Evolutionary conservation across 1,140 invertebrate genomes (phyloP).

Genomic region (Pemphigus obesinymphae): DNA sequence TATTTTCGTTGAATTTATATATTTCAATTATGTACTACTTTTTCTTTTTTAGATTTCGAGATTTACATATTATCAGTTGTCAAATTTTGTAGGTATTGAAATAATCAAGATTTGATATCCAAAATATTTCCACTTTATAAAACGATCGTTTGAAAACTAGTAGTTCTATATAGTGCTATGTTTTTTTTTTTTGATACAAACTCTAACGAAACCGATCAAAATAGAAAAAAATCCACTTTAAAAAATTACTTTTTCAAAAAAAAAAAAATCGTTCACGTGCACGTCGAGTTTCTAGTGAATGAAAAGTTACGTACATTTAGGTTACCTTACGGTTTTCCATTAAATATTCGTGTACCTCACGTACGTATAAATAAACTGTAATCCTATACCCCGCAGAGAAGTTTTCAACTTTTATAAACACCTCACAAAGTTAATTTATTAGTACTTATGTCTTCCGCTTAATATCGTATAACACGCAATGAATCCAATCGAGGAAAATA

Average conservation of each 20-base stretch:
- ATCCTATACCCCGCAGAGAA: not conserved
- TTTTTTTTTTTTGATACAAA: not conserved
- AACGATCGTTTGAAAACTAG: no score
- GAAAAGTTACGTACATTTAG: not conserved
- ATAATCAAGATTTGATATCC: no score
- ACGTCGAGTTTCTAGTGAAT: not conserved
- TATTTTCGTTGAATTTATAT: no score
- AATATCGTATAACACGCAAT: not conserved
- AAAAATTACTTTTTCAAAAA: not conserved
- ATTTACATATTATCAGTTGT: no score
- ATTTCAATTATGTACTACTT: no score
- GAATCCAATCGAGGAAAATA: not conserved
- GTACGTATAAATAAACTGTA: constrained; percentile 20
- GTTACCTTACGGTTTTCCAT: not conserved
- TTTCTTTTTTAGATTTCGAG: no score
- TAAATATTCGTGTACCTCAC: not conserved
- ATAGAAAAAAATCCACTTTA: not conserved
- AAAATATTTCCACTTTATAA: no score
- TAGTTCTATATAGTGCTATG: no score
- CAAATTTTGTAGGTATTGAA: no score
- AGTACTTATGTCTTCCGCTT: not conserved
- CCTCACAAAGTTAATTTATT: not conserved
- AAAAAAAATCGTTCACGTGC: not conserved
- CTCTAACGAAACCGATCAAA: not conserved
- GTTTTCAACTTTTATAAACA: constrained; percentile 13